Evolutionary conservation across 2,888 invertebrate genomes (phyloP).

Genomic region (Ernsta delagoae): DNA sequence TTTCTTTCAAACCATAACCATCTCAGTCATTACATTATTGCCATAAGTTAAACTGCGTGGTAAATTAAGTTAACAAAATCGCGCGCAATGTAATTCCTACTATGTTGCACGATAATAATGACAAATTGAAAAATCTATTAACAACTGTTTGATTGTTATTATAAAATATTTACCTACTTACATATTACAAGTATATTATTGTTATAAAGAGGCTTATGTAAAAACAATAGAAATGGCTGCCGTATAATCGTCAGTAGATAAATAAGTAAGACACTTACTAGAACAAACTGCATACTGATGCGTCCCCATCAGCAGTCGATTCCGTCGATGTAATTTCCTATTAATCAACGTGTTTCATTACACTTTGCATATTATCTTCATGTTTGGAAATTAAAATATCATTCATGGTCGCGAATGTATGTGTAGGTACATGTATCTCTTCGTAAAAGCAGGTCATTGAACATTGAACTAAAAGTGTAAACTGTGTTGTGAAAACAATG

Average conservation of each 20-base stretch:
- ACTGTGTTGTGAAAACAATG: too few species aligned
- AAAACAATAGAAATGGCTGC: background rate
- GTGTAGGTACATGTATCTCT: constrained; percentile 11
- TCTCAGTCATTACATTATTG: too few species aligned
- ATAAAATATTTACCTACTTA: too few species aligned
- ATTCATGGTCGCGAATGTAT: constrained; percentile 15
- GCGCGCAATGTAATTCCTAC: too few species aligned
- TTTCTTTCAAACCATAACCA: too few species aligned
- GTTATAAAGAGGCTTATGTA: background rate
- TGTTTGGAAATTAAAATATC: constrained; percentile 25
- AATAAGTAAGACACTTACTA: constrained; percentile 12
- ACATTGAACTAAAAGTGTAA: too few species aligned
- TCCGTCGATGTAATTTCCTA: constrained; percentile 13
- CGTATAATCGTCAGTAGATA: background rate
- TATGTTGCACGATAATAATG: too few species aligned
- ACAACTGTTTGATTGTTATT: too few species aligned
- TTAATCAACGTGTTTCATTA: constrained; percentile 19
- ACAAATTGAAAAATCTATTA: too few species aligned
- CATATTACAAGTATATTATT: background rate
- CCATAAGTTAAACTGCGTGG: too few species aligned
- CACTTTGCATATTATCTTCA: constrained; percentile 16
- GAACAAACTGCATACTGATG: constrained; percentile 19
- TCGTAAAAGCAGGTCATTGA: constrained; percentile 29
- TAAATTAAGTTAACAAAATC: too few species aligned
- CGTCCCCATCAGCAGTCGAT: constrained; percentile 14